Conservation (phyloP, 2,113 vertebrate genomes). For the Phalacrocorax brasilianus region DNA sequence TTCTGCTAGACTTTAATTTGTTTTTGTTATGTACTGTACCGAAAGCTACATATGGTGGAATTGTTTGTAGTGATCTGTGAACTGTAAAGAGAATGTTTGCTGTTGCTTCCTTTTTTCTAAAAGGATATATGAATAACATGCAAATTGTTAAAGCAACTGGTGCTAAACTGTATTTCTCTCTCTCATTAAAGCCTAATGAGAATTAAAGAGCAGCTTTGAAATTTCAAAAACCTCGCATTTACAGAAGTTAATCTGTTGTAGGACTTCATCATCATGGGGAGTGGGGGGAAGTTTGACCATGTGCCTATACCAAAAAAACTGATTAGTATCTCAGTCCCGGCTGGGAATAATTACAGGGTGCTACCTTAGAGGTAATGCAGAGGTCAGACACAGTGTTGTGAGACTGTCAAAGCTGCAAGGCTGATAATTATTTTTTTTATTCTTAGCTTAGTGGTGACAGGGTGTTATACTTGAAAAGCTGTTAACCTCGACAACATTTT, state of each 20-base stretch:
- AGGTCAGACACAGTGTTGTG: neutral
- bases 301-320: neutral
- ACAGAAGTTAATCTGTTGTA: neutral
- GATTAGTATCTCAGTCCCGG: neutral
- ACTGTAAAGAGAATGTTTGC: constrained; percentile 2
- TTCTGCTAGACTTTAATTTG: neutral
- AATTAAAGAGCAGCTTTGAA: neutral
- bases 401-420: neutral
- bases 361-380: neutral
- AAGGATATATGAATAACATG: neutral
- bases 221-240: neutral
- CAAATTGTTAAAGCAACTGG: neutral
- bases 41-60: neutral
- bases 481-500: constrained; percentile 5
- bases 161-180: neutral
- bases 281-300: neutral
- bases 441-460: neutral
- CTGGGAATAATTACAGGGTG: neutral
- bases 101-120: neutral
- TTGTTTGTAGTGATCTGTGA: neutral
- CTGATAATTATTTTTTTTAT: constrained; percentile 28
- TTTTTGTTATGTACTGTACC: neutral
- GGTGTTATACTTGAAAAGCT: constrained; percentile 24
- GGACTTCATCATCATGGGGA: neutral
- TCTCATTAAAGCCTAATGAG: neutral